Percentiles rank a stretch among this genome's conserved stretches.
Conservation (phyloP, 2,797 vertebrate genomes). For the Cheirogaleus major region DNA sequence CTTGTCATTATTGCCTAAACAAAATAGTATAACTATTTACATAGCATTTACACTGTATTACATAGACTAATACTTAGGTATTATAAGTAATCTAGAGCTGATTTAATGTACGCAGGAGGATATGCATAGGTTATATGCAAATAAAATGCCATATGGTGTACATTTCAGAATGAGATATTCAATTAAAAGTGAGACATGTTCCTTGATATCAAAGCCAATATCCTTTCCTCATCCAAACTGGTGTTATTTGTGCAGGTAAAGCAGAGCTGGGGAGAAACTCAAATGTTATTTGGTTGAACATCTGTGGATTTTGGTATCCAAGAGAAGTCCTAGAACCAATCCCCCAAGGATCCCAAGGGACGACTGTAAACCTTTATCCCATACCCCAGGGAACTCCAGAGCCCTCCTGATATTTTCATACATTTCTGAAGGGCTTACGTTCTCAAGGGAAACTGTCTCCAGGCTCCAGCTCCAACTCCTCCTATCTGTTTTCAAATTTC, state of each 20-base stretch:
- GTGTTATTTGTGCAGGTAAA: slow-evolving; percentile 43
- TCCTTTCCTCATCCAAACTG: not conserved
- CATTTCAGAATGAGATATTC: not conserved
- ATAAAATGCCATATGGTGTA: not conserved
- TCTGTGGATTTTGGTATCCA: not conserved
- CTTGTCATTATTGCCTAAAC: not conserved
- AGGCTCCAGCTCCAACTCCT: not conserved
- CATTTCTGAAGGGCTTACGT: not conserved
- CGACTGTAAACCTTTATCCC: not conserved
- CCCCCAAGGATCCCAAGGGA: not conserved
- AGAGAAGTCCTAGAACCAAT: not conserved
- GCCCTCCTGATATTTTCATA: not conserved
- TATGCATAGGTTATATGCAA: not conserved
- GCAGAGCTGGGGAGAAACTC: not conserved
- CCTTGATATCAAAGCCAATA: not conserved
- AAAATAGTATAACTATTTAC: not conserved
- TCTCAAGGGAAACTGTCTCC: not conserved
- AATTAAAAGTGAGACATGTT: slow-evolving; percentile 5
- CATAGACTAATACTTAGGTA: not conserved
- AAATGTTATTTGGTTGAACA: not conserved
- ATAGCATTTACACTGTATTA: not conserved
- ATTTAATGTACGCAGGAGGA: not conserved
- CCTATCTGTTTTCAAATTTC: not conserved
- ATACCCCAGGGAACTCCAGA: not conserved
- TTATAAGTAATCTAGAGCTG: not conserved